Percentiles rank a stretch among this genome's conserved stretches.
Evolutionary conservation across 2,113 vertebrate species (phyloP).

Genomic region (Amphiprion ocellaris): DNA sequence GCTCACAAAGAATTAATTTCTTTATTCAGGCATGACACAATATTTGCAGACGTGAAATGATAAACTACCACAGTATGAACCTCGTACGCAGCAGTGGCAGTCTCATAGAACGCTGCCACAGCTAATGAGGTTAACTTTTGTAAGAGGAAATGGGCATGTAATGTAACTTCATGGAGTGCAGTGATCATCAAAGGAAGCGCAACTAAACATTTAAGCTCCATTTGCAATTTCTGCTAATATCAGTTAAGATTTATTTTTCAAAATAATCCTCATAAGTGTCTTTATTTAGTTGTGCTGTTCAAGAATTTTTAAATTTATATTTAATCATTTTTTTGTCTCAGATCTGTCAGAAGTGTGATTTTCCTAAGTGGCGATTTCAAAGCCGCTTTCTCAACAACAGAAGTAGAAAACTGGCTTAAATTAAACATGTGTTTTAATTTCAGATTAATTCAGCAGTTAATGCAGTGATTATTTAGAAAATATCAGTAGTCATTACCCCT

Average conservation of each 20-base stretch:
- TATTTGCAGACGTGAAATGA: conserved; percentile 62
- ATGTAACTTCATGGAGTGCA: conserved; percentile 45
- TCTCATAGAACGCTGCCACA: conserved; percentile 55
- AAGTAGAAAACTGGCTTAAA: no score
- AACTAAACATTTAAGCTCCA: conserved; percentile 31
- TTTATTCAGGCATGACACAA: conserved; percentile 59
- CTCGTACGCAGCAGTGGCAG: conserved; percentile 40
- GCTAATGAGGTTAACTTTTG: conserved; percentile 70
- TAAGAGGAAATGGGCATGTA: conserved; percentile 45
- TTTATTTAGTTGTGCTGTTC: no score
- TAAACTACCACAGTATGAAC: conserved; percentile 35
- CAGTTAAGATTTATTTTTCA: conserved; percentile 27
- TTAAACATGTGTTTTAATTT: no score
- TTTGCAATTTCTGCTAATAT: conserved; percentile 47
- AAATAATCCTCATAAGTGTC: conserved; percentile 14
- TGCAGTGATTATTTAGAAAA: no score
- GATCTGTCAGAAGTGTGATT: no score
- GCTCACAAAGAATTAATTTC: conserved; percentile 51
- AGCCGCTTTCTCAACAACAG: no score
- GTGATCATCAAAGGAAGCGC: conserved; percentile 45
- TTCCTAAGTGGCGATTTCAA: no score
- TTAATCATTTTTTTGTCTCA: no score
- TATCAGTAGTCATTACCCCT: no score
- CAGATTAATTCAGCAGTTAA: no score
- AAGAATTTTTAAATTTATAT: no score